These are phyloP conservation scores for Sebastes melanostomus DNA, from an alignment of 2,797 vertebrate genomes.

Conservation along the genomic window DNA sequence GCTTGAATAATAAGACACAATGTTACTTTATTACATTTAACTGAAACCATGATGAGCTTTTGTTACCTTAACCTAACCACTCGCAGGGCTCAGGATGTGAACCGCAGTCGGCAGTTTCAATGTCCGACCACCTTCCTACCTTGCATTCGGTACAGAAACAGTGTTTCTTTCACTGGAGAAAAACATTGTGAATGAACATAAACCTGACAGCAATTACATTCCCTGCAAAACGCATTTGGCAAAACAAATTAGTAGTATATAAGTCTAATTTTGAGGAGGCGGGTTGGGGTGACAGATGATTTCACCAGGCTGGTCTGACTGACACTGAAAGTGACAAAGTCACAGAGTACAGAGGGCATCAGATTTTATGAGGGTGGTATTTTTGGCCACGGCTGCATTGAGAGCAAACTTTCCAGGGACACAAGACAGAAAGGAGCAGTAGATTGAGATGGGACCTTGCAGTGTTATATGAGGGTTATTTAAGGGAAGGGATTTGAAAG, in stretches of 20 bases:
- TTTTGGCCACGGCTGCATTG: constrained; percentile 18
- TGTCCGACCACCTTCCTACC: neutral
- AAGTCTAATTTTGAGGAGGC: neutral
- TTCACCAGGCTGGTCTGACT: neutral
- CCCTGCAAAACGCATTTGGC: neutral
- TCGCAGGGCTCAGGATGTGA: neutral
- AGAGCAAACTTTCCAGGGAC: constrained; percentile 34
- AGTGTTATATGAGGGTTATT: constrained; percentile 36
- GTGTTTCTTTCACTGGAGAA: neutral
- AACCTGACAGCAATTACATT: neutral
- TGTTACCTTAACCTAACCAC: neutral
- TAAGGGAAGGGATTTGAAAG: constrained; percentile 29
- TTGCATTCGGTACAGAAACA: neutral
- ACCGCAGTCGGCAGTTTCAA: neutral
- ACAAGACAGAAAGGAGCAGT: neutral
- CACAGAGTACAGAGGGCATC: neutral
- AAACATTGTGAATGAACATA: neutral
- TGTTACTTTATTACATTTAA: neutral
- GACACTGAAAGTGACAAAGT: constrained; percentile 14
- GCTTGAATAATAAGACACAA: neutral
- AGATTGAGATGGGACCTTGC: constrained; percentile 44
- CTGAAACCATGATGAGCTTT: neutral
- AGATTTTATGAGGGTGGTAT: constrained; percentile 24
- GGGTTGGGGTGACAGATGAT: neutral
- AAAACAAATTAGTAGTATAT: neutral